These are phyloP conservation scores for Pelochelys cantorii DNA, from an alignment of 2,797 vertebrate species.

Conservation along the genomic window DNA sequence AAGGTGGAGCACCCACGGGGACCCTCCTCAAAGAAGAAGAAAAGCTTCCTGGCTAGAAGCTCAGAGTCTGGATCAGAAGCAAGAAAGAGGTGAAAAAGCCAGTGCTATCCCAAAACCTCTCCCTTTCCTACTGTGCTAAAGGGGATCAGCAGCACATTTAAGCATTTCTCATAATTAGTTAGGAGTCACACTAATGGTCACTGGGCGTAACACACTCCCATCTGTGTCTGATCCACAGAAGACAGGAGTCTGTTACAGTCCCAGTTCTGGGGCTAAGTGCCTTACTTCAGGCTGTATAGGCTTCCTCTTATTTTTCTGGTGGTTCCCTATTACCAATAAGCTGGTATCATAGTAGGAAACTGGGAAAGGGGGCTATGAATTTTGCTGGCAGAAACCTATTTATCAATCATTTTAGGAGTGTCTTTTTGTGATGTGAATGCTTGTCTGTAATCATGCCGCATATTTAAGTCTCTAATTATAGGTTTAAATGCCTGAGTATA, in stretches of 20 bases:
- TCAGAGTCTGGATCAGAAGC: neutral
- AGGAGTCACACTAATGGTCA: neutral
- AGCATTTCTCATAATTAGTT: neutral
- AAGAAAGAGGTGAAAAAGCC: too few species aligned
- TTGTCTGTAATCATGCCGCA: neutral
- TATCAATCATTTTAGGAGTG: neutral
- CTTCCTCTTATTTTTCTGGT: neutral
- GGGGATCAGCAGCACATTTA: neutral
- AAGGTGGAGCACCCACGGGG: too few species aligned
- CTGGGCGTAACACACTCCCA: neutral
- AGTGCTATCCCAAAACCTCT: neutral
- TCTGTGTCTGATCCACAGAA: neutral
- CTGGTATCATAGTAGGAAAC: neutral
- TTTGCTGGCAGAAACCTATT: neutral
- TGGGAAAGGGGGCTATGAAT: neutral
- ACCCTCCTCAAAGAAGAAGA: neutral
- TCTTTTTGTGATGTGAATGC: neutral
- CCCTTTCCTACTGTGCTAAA: neutral
- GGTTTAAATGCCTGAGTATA: rapidly evolving
- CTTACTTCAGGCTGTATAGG: neutral
- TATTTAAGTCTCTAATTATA: neutral
- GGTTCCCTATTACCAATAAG: neutral
- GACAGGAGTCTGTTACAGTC: neutral
- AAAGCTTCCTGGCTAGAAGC: neutral
- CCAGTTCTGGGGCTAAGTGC: neutral